A percentile compares a stretch with the other conserved stretches of the same genome.
These are phyloP conservation scores for Rhamphomyia laevipes DNA, from an alignment of 2,888 invertebrate species.

Conservation along the genomic window DNA sequence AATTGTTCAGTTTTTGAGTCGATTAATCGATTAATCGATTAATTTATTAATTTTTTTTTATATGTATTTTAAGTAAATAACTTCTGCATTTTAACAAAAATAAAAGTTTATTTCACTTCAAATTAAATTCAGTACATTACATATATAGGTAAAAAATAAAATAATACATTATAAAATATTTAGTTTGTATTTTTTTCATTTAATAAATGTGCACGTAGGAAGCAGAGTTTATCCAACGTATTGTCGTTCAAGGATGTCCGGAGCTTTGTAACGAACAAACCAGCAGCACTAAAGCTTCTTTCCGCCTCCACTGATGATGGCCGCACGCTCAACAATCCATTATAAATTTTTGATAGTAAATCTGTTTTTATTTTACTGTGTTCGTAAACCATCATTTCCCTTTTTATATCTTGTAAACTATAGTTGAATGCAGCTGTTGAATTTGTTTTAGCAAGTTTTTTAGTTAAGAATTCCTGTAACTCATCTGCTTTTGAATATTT, in stretches of 20 bases:
- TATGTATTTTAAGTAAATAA: not conserved
- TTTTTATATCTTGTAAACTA: not conserved
- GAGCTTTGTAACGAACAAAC: not conserved
- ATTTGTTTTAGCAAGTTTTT: not conserved
- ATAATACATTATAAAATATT: not conserved
- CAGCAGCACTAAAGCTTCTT: not conserved
- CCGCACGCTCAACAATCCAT: not conserved
- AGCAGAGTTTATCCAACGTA: not conserved
- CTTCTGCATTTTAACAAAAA: not conserved
- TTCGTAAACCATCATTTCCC: not conserved
- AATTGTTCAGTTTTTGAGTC: not conserved
- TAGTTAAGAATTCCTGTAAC: not conserved
- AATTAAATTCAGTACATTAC: not conserved
- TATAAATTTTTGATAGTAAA: not conserved
- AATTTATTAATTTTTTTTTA: not conserved
- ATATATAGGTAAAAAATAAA: not conserved
- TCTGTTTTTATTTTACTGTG: not conserved
- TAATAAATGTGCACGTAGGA: not conserved
- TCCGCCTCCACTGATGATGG: not conserved
- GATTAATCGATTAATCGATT: constrained; percentile 1
- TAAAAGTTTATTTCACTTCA: not conserved
- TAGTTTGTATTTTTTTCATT: not conserved
- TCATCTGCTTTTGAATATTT: constrained; percentile 1
- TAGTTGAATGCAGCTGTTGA: not conserved
- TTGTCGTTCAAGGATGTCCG: not conserved